Conservation (phyloP, 2,113 vertebrate genomes). For the Cairina moschata region DNA sequence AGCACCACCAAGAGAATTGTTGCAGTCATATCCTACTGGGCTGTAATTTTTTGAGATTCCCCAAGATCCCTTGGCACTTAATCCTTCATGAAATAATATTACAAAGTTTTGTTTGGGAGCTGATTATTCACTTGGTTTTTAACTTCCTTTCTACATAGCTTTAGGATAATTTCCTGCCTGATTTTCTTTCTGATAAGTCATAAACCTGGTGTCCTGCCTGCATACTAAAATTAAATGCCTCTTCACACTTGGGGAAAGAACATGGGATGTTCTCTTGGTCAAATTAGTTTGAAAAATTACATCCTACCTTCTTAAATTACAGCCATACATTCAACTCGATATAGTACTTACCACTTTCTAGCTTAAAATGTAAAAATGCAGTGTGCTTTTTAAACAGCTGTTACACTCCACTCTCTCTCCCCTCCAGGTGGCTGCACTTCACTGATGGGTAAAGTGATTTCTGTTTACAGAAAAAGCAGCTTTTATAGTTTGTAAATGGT, state of each 20-base stretch:
- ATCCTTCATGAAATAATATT: background rate
- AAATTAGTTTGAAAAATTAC: slow-evolving; percentile 50
- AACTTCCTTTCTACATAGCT: slow-evolving; percentile 11
- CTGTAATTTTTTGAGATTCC: background rate
- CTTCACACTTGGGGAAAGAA: slow-evolving; percentile 18
- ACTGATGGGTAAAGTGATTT: slow-evolving; percentile 61
- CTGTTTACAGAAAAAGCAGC: slow-evolving; percentile 63
- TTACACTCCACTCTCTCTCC: background rate
- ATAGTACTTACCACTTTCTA: slow-evolving; percentile 13
- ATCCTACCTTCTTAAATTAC: slow-evolving; percentile 30
- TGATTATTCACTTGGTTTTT: slow-evolving; percentile 25
- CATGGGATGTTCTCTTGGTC: background rate
- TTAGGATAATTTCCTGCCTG: slow-evolving; percentile 33
- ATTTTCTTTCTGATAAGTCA: slow-evolving; percentile 39
- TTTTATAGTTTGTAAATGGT: slow-evolving; percentile 66
- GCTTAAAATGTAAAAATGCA: background rate
- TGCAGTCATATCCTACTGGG: background rate
- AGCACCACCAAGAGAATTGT: background rate
- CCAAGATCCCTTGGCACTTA: background rate
- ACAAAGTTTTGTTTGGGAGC: background rate
- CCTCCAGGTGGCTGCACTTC: slow-evolving; percentile 52
- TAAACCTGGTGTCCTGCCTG: background rate
- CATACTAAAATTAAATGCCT: slow-evolving; percentile 29
- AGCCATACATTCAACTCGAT: slow-evolving; percentile 1
- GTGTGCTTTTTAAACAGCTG: slow-evolving; percentile 40